A percentile compares a stretch with the other conserved stretches of the same genome.
These are phyloP conservation scores for Panagrolaimus sp. DNA, from an alignment of 1,140 invertebrate genomes.

Conservation along the genomic window DNA sequence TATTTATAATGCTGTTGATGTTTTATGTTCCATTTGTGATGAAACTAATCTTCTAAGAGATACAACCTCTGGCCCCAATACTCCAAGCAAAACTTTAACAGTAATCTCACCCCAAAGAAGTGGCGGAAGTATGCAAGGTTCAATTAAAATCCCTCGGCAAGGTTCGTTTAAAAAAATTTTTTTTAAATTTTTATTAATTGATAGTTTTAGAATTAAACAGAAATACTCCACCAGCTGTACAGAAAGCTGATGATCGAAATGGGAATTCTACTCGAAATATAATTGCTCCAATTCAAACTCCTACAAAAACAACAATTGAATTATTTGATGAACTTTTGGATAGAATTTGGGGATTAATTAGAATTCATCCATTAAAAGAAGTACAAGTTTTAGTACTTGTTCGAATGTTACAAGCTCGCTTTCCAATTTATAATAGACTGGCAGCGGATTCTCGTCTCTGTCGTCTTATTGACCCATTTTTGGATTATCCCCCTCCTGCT, in stretches of 20 bases:
- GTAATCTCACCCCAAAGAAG: neutral
- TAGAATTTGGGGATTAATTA: slow-evolving; percentile 25
- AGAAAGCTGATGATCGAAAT: slow-evolving; percentile 5
- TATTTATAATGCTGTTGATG: slow-evolving; percentile 28
- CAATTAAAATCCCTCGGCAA: neutral
- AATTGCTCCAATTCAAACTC: neutral
- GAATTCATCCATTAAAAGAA: slow-evolving; percentile 31
- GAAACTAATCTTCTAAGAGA: neutral
- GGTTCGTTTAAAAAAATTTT: neutral
- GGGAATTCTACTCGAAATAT: neutral
- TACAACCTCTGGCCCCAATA: neutral
- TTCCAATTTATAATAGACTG: slow-evolving; percentile 34
- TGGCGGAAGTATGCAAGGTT: slow-evolving; percentile 1
- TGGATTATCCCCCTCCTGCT: slow-evolving; percentile 15
- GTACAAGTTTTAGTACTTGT: slow-evolving; percentile 28
- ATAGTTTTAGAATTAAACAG: slow-evolving; percentile 14
- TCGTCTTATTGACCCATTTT: slow-evolving; percentile 34
- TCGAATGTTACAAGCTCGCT: slow-evolving; percentile 17
- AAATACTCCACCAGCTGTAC: slow-evolving; percentile 5
- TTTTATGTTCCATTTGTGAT: slow-evolving; percentile 13
- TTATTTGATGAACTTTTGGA: slow-evolving; percentile 25
- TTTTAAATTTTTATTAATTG: neutral
- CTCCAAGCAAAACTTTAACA: neutral
- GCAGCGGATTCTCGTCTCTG: slow-evolving; percentile 26
- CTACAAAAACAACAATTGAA: slow-evolving; percentile 9